Evolutionary conservation across 2,888 invertebrate species (phyloP), one percentile per base, ranked within the genome.

Genomic region (Alviniconcha strummeri): DNA sequence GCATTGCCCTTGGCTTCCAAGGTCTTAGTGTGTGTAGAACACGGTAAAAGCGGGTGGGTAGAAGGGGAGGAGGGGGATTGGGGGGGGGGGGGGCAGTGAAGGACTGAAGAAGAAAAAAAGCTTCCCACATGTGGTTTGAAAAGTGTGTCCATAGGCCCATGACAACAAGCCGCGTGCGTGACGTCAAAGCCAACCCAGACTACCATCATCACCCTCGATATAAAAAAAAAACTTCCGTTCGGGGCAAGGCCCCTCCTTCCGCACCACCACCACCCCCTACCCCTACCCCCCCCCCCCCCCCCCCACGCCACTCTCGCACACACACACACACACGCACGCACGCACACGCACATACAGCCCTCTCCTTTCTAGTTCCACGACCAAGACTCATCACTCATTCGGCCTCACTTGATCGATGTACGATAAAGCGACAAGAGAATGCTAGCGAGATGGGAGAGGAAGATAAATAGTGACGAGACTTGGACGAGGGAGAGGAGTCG

Each of bases 351-450:
- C 36, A 36, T 36, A 36, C 36, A 76, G 15, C 56, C 0, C 56
- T 56, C 19, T 76, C 76, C 76, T 19, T n/a, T 19, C 4, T 8
- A 7, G 15, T 17, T 19, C n/a, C 76, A n/a, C 76, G 8, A 15
- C 36, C 17, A 15, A 64, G 17, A 19, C 75, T 57, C 78, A 78
- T 78, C 78, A 78, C 36, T 78, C 78, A 78, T 36, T 36, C 36
- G 36, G 36, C 19, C 60, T 78, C 60, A 64, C 78, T 64, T 78
- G 78, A 78, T 64, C 78, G 64, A 78, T 56, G 78, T 52, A 64
- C 78, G 78, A 78, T 78, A 78, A 78, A 78, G 64, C 57, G 64
- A 78, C 78, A 64, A 64, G 78, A 78, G 78, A 78, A 78, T 57
- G 64, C 64, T 64, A 17, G 78, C 36, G 15, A 78, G 78, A 78